Base-by-base conservation (phyloP, 2,797 vertebrate species). In the Enteromius anoplus region DNA sequence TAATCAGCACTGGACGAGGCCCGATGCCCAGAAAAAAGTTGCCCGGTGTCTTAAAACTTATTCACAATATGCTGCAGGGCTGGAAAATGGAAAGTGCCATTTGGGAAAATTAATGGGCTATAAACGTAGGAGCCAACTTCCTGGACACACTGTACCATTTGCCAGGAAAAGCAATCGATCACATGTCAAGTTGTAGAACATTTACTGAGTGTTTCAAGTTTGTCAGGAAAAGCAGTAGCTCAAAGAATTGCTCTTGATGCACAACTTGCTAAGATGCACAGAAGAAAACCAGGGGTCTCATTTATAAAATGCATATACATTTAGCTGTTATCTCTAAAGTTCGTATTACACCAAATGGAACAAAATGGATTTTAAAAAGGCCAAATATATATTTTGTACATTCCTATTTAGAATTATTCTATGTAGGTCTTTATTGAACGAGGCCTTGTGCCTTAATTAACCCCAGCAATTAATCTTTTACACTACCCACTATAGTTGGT, bases 151-250 rank as follows among this genome's bases (percentile, higher is more conserved):
- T 49, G 68, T 62, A 69, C 68, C 40, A n/a, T 72, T 58, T 83
- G 80, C 83, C 81, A 88, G 84, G 78, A 84, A 76, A 83, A 86
- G 58, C 49, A 80, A 85, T 88, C 78, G 60, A 85, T 86, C 79
- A 75, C 75, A 23, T 37, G 64, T 72, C 62, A 49, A 64, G 78
- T 60, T 64, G 32, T 64, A 17, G 60, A 78, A 71, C 65, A 47
- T 78, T 77, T 69, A 62, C 58, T 65, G 42, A 83, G 19, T 64
- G 70, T 81, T 80, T 75, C 32, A 64, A 60, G 60, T 84, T 45
- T 60, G 55, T 78, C 87, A 73, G 60, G 72, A 78, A 80, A 85
- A 78, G 49, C 29, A 66, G 81, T 69, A 49, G 60, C 65, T 80
- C 66, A 75, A 37, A 21, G 76, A 68, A 32, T 37, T 58, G 32